These are phyloP conservation scores for Lycophotia porphyrea DNA, from an alignment of 2,888 invertebrate species.

Conservation along the genomic window DNA sequence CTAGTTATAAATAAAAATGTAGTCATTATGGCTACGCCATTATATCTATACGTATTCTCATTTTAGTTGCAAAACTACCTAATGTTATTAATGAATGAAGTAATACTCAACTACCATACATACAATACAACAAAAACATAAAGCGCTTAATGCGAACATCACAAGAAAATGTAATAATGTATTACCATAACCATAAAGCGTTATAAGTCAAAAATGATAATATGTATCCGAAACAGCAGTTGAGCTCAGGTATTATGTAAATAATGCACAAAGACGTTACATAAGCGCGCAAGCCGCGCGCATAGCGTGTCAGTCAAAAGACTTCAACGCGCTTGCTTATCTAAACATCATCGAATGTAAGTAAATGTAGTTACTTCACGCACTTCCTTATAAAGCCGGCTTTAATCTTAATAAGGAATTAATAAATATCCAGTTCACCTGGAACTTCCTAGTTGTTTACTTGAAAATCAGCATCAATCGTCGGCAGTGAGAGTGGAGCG, in stretches of 20 bases:
- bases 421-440: conserved; percentile 77
- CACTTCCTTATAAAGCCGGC: conserved; percentile 70
- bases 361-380: conserved; percentile 64
- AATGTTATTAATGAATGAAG: conserved; percentile 42
- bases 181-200: conserved; percentile 49
- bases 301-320: conserved; percentile 69
- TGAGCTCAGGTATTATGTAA: conserved; percentile 64
- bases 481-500: conserved; percentile 84
- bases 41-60: conserved; percentile 8
- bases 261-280: conserved; percentile 61
- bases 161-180: conserved; percentile 46
- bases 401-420: conserved; percentile 73
- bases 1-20: conserved; percentile 1
- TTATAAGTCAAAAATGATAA: conserved; percentile 44
- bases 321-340: conserved; percentile 74
- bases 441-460: conserved; percentile 84
- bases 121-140: conserved; percentile 45
- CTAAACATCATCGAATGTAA: conserved; percentile 65
- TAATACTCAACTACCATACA: conserved; percentile 26
- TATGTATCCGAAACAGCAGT: conserved; percentile 45
- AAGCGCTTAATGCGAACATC: conserved; percentile 46
- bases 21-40: conserved; percentile 18
- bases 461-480: conserved; percentile 81
- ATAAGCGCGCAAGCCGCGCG: conserved; percentile 49
- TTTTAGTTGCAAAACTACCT: conserved; percentile 26